Base-by-base conservation (phyloP, 30 jellyfish, hydroid and myxozoan species). In the Hydra vulgaris region DNA sequence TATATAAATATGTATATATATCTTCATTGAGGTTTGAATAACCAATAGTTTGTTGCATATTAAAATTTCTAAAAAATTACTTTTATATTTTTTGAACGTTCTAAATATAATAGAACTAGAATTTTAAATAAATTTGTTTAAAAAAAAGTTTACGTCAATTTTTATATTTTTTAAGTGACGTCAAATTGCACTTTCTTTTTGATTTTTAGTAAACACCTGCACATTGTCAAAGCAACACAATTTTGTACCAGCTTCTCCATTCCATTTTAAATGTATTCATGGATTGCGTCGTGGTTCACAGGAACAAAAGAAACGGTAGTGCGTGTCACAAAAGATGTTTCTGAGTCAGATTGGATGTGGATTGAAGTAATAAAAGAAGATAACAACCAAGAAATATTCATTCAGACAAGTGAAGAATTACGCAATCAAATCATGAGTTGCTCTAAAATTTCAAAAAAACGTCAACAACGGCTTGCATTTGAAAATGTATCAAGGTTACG, bases 301-400 rank as follows among this genome's bases (percentile, higher is more conserved):
- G 25, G 26, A 68, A n/a, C 75, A n/a, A 68, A 20, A n/a, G 75
- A 68, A 68, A 68, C 75, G 8, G 24, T 53, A 73, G 66, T 20
- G 25, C 61, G 21, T 71, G 52, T 12, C 18, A n/a, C 17, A 0
- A 21, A 73, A 24, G 81, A 73, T 15, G 26, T 15, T 16, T 5
- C 8, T 18, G 70, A 7, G 52, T 72, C 1, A 16, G 70, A 73
- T 24, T 73, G 81, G 81, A 73, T 71, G 18, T 73, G 81, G 81
- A 73, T 73, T 73, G 81, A 73, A 73, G 81, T 73, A 0, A 73
- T 73, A 0, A 0, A 73, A 73, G 66, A 73, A n/a, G 81, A 73
- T 0, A 22, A 24, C 66, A 53, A 73, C 18, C 81, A 73, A 73
- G 66, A 0, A 22, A 73, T 73, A 7, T 21, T 8, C 15, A 73